Base-by-base conservation (phyloP, 2,113 vertebrate species). In the Erpornis zantholeuca region DNA sequence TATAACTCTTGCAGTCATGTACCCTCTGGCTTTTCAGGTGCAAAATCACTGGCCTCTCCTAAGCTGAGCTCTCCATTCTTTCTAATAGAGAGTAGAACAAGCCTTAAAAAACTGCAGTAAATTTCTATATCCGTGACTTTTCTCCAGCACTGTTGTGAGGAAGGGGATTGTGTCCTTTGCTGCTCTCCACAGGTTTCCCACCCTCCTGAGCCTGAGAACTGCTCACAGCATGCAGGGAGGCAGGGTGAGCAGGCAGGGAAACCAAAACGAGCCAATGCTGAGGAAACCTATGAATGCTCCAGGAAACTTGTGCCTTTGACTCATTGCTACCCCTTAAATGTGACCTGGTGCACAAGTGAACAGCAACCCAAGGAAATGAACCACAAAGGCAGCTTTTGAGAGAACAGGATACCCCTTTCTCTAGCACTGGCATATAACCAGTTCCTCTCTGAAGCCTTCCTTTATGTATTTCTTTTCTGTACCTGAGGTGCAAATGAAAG, bases 401-500 rank as follows among this genome's bases (percentile, higher is more conserved):
- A 16, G 7, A 44, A 27, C 16, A 91, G 66, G 31, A 45, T 24
- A 5, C 19, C n/a, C 22, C 33, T 76, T 72, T 89, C 66, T 87
- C 28, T 78, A 73, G 44, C 12, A 19, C 21, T 69, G 17, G 27
- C 21, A n/a, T 38, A 27, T 56, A 90, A 73, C 52, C 14, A 13
- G 5, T 16, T 53, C 2, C 18, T 86, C 45, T 82, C 60, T 42
- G 68, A 88, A 45, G 65, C 40, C 92, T 87, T 81, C 47, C 33
- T 96, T 79, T 92, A 47, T 84, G 56, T 88, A 52, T 80, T 95
- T 93, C 31, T 76, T 88, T 90, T 83, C 44, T 60, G 36, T 47
- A 47, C n/a, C 33, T 29, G 45, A 79, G 77, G 77, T 94, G 85
- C 82, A 96, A 91, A 94, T 92, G 90, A 92, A 97, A 97, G 96